Conservation (phyloP, 1,140 invertebrate genomes). For the Charaxes varanes region DNA sequence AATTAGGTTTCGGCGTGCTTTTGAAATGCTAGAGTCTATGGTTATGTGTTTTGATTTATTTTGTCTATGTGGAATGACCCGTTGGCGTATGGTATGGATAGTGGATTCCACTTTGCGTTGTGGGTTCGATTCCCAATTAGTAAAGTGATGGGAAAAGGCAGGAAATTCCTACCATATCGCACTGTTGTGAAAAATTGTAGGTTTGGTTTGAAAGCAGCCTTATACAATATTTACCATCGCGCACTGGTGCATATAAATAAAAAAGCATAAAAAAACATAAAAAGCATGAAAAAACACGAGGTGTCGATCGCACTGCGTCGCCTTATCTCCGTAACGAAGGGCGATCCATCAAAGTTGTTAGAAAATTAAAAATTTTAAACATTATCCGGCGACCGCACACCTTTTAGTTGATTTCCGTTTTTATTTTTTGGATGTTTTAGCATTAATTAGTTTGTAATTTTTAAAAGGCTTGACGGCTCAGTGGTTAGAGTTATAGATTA, state of each 20-base stretch:
- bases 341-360: conserved; percentile 51
- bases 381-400: conserved; percentile 30
- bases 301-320: conserved; percentile 43
- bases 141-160: no score
- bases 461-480: no score
- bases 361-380: conserved; percentile 56
- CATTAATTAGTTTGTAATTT: no score
- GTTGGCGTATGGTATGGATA: not conserved
- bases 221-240: no score
- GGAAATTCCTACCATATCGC: no score
- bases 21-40: conserved; percentile 6
- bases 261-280: conserved; percentile 29
- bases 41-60: conserved; percentile 7
- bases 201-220: conserved; percentile 34
- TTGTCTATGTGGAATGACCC: not conserved
- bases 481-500: no score
- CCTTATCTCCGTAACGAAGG: conserved; percentile 41
- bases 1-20: conserved; percentile 19
- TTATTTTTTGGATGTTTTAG: no score
- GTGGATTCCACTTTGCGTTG: no score
- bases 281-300: conserved; percentile 23
- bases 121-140: no score
- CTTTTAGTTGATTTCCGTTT: conserved; percentile 1
- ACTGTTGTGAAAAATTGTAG: not conserved
- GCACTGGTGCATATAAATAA: no score